Base-by-base conservation (phyloP, 2,797 vertebrate genomes). In the Tachyglossus aculeatus region DNA sequence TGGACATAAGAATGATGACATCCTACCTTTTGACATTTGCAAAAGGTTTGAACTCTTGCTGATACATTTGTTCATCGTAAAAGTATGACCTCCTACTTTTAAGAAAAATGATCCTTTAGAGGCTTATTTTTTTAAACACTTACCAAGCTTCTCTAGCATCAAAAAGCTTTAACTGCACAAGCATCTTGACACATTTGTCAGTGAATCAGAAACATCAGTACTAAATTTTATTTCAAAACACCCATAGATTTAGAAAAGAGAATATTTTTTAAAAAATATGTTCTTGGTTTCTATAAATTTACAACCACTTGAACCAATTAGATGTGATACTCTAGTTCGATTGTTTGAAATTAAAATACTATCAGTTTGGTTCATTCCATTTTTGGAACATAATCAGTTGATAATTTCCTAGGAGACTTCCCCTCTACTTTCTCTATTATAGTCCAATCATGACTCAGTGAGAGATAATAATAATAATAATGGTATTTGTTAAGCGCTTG, bases 131-230 rank as follows among this genome's bases (percentile, higher is more conserved):
- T 71, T 57, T 38, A 40, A 71, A 55, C 24, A 8, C 18, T 55
- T 22, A 47, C 7, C 11, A 14, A n/a, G 53, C 22, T 71, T 75
- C 39, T 43, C 21, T 68, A 53, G 63, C 24, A 55, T 77, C 38
- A 61, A 54, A 72, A 67, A n/a, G 53, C 12, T 14, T 39, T 68
- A 9, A 71, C 12, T 32, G 44, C 73, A 68, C 41, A 57, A 37
- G n/a, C 29, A 36, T 58, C 40, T 57, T 73, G 71, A 77, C 66
- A 36, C 47, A 56, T 43, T 72, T 52, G 16, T 47, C 32, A 41
- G 29, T 39, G 48, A 80, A 76, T 76, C 43, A 66, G 54, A 80
- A 64, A 47, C 59, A 69, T 64, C 52, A 71, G 79, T 13, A 57
- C 51, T 50, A 36, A 36, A 24, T 54, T 68, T 68, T 31, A 15